Conservation (phyloP, 2,888 invertebrate species). For the Noctua pronuba region DNA sequence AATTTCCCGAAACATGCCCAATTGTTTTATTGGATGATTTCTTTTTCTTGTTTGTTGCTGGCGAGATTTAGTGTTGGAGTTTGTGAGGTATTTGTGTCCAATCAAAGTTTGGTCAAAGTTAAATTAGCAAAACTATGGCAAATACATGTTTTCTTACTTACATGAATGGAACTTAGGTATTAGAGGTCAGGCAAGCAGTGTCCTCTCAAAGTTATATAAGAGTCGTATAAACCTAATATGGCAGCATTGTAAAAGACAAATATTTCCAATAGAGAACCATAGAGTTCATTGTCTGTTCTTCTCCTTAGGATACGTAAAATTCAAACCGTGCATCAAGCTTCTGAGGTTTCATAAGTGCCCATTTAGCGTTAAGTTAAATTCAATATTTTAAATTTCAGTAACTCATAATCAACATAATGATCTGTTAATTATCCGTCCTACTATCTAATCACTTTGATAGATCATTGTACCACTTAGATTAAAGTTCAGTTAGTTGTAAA, state of each 20-base stretch:
- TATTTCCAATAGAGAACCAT: background rate
- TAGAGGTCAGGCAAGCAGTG: background rate
- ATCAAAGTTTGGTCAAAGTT: constrained; percentile 33
- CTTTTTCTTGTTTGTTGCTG: constrained; percentile 47
- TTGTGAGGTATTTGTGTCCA: constrained; percentile 1
- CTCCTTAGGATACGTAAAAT: background rate
- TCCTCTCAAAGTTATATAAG: background rate
- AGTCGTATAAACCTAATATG: background rate
- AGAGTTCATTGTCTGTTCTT: background rate
- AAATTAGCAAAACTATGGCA: background rate
- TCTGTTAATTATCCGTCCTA: background rate
- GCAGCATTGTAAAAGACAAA: background rate
- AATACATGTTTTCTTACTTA: background rate
- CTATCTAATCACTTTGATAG: constrained; percentile 23
- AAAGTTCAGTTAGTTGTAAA: constrained; percentile 36
- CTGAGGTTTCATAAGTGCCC: background rate
- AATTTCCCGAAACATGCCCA: constrained; percentile 40
- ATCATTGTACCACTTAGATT: constrained; percentile 39
- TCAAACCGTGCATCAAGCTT: background rate
- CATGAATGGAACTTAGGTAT: background rate
- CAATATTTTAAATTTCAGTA: background rate
- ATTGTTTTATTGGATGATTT: constrained; percentile 43
- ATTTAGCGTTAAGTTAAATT: background rate
- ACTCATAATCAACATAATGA: background rate
- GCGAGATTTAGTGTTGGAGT: constrained; percentile 37